phyloP scores from a whole-genome alignment of 2,888 invertebrate species.

The Omphaloscelis lunosa region DNA sequence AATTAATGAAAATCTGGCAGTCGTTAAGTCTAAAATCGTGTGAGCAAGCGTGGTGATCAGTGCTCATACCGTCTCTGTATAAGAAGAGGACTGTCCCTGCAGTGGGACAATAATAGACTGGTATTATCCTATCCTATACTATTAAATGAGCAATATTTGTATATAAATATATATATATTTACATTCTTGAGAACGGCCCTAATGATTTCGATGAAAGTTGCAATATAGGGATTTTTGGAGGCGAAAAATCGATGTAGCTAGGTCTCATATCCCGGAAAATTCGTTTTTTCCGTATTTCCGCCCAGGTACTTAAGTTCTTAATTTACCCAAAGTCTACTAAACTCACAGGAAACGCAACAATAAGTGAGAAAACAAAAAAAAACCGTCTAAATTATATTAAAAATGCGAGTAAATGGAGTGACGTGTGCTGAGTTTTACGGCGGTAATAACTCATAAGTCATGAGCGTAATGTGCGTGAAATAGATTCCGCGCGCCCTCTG shows the following conservation, averaged over 20 bases:
- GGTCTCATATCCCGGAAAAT: too few species aligned
- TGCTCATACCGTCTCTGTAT: background rate
- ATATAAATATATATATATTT: too few species aligned
- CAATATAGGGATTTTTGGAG: too few species aligned
- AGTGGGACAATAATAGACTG: background rate
- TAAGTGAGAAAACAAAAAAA: conserved; percentile 43
- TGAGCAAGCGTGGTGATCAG: background rate
- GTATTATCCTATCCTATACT: too few species aligned
- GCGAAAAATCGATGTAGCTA: too few species aligned
- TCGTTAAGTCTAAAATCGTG: background rate
- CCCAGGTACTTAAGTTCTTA: too few species aligned
- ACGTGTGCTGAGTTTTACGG: conserved; percentile 87
- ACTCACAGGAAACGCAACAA: background rate
- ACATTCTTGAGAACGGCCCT: too few species aligned
- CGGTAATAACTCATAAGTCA: conserved; percentile 87
- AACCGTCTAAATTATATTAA: conserved; percentile 73
- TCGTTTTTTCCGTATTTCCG: too few species aligned
- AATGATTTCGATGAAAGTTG: too few species aligned
- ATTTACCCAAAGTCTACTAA: background rate
- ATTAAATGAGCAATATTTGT: too few species aligned
- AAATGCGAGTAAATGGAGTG: conserved; percentile 84
- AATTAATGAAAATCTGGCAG: background rate
- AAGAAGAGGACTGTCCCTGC: too few species aligned
- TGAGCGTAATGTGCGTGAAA: conserved; percentile 87
- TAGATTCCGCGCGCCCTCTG: conserved; percentile 84